phyloP scores from a whole-genome alignment of 92 coral and sea anemone genomes.

The Bergia sp. region DNA sequence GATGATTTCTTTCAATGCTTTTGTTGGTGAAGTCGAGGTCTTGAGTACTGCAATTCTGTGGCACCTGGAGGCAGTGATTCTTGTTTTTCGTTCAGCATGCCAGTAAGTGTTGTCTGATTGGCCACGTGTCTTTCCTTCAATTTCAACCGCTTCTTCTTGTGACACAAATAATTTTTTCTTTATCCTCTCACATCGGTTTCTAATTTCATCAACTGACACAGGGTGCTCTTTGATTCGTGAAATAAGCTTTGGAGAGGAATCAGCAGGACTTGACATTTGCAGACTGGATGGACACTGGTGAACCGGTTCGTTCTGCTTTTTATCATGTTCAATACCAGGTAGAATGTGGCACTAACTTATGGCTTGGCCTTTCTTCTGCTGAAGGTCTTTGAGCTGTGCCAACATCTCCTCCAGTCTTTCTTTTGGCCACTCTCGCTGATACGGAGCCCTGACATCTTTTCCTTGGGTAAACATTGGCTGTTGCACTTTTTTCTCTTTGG shows the following conservation, averaged over 20 bases:
- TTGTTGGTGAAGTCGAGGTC: slow-evolving; percentile 37
- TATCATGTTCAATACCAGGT: background rate
- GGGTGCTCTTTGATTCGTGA: slow-evolving; percentile 49
- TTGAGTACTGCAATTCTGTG: slow-evolving; percentile 34
- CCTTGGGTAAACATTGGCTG: background rate
- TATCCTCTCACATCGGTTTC: slow-evolving; percentile 15
- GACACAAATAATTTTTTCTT: slow-evolving; percentile 16
- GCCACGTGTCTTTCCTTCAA: too few species aligned
- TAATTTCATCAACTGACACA: slow-evolving; percentile 7
- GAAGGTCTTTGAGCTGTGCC: too few species aligned
- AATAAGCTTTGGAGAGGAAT: slow-evolving; percentile 7
- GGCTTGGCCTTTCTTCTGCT: too few species aligned
- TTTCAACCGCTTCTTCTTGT: too few species aligned
- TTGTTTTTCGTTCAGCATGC: background rate
- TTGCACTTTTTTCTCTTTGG: slow-evolving; percentile 27
- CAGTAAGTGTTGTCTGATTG: background rate
- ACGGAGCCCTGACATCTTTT: slow-evolving; percentile 36
- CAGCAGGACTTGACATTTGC: slow-evolving; percentile 15
- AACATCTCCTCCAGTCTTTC: background rate
- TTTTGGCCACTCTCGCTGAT: slow-evolving; percentile 13
- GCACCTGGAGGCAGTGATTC: slow-evolving; percentile 45
- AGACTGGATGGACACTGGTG: slow-evolving; percentile 10
- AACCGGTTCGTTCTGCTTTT: background rate
- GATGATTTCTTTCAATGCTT: slow-evolving; percentile 39
- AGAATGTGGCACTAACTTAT: too few species aligned